A percentile compares a stretch with the other conserved stretches of the same genome.
Evolutionary conservation across 2,113 vertebrate genomes (phyloP).

Genomic region (Chaetodon auriga): DNA sequence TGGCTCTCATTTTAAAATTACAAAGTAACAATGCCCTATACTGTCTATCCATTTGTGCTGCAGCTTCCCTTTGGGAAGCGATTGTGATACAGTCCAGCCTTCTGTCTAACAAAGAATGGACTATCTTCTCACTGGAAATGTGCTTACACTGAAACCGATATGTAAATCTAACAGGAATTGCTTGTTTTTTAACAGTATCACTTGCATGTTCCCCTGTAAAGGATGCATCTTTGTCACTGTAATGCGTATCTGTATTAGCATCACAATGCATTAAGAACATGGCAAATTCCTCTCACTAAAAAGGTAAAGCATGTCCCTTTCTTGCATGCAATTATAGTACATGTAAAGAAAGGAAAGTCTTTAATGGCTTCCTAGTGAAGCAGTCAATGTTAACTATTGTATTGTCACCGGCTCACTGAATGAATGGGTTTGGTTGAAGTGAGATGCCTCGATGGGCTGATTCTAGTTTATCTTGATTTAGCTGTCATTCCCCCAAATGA

Average conservation of each 20-base stretch:
- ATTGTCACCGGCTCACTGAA: slow-evolving; percentile 61
- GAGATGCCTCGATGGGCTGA: slow-evolving; percentile 64
- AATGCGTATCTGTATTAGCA: not conserved
- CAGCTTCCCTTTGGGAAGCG: slow-evolving; percentile 11
- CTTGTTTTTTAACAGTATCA: not conserved
- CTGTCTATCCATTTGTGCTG: slow-evolving; percentile 22
- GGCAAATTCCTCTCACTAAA: not conserved
- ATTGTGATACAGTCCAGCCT: slow-evolving; percentile 2
- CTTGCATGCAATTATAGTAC: slow-evolving; percentile 15
- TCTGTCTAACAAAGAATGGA: slow-evolving; percentile 8
- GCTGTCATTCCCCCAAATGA: slow-evolving; percentile 81
- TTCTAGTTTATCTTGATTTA: slow-evolving; percentile 84
- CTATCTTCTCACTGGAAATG: slow-evolving; percentile 1
- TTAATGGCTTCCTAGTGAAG: slow-evolving; percentile 12
- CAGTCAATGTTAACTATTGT: slow-evolving; percentile 36
- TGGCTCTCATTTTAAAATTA: slow-evolving; percentile 57
- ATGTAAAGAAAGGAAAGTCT: not conserved
- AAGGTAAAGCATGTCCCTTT: slow-evolving; percentile 17
- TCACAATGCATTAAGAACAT: not conserved
- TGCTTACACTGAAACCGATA: not conserved
- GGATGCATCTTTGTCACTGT: not conserved
- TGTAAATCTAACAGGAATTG: not conserved
- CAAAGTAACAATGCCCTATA: slow-evolving; percentile 39
- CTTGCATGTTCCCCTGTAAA: not conserved
- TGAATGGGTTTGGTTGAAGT: slow-evolving; percentile 66